Evolutionary conservation across 1,140 invertebrate genomes (phyloP), one percentile per base, ranked within the genome.

Genomic region (Nixonia krombeini): DNA sequence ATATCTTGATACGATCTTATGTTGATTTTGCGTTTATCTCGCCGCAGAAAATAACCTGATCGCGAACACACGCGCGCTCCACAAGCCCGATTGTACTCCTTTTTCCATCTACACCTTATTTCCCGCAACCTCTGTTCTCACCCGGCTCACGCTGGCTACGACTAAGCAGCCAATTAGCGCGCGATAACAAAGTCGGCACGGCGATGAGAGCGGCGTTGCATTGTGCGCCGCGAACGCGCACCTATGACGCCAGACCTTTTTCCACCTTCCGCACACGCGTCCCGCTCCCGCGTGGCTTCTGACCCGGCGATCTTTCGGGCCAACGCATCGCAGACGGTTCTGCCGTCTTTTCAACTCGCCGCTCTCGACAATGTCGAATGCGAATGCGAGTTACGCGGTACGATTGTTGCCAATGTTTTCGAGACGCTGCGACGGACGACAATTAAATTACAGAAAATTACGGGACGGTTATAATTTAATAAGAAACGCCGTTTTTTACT

Each of bases 131-230:
- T 8, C 29, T 47, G 47, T 53, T 62, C 40, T 47, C 44, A 49
- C 42, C 2, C 29, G 49, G 53, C 55, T 62, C 44, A 40, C 10
- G 41, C 29, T 49, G 41, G 37, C 41, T 40, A 0, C 35, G 47
- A 26, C 53, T 55, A 55, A 62, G 29, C 42, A 62, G 45, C 58
- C 58, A 62, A 63, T 55, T 63, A 63, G 59, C 45, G 51, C 40
- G 31, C 58, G 49, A 53, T 53, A 58, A 58, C 56, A 58, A 58
- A 58, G 56, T 58, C 29, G 21, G 28, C 56, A 41, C 40, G 28
- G 29, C 46, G 56, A 58, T 42, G 21, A 13, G 47, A 51, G 37
- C 44, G 26, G 13, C 56, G 31, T 40, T 47, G 29, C 55, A 55
- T 63, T 55, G 37, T 50, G 29, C 55, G 40, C 35, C 45, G 26